phyloP scores from a whole-genome alignment of 2,888 invertebrate species.

The Nemapogon koenigi region DNA sequence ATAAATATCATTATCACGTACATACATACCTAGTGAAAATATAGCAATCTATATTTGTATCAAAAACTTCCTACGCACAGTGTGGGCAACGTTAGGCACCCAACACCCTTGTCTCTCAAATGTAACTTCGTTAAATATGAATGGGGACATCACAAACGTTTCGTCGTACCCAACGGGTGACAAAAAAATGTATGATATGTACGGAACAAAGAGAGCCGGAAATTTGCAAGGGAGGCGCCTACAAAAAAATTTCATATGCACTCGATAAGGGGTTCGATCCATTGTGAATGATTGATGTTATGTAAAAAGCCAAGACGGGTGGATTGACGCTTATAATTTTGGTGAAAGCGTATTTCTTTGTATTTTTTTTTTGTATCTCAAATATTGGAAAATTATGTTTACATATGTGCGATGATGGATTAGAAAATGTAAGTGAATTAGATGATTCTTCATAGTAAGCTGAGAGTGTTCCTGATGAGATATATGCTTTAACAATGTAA shows the following conservation, averaged over 20 bases:
- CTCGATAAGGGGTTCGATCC: conserved; percentile 6
- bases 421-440: no score
- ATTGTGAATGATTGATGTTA: conserved; percentile 7
- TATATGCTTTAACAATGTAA: no score
- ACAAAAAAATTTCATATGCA: conserved; percentile 10
- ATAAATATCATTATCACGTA: no score
- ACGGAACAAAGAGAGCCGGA: conserved; percentile 7
- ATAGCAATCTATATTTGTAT: no score
- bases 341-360: conserved; percentile 7
- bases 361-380: background rate
- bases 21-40: no score
- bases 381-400: no score
- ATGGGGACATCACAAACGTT: conserved; percentile 5
- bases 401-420: no score
- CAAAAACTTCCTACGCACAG: no score
- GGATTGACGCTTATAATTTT: conserved; percentile 8
- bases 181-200: conserved; percentile 3
- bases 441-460: no score
- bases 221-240: conserved; percentile 6
- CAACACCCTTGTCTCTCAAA: conserved; percentile 1
- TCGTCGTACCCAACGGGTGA: conserved; percentile 3
- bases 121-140: conserved; percentile 6
- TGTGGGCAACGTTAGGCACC: no score
- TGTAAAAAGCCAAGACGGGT: conserved; percentile 8
- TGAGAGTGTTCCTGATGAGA: no score